Conservation (phyloP, 2,113 vertebrate species). For the Amblyornis subalaris region DNA sequence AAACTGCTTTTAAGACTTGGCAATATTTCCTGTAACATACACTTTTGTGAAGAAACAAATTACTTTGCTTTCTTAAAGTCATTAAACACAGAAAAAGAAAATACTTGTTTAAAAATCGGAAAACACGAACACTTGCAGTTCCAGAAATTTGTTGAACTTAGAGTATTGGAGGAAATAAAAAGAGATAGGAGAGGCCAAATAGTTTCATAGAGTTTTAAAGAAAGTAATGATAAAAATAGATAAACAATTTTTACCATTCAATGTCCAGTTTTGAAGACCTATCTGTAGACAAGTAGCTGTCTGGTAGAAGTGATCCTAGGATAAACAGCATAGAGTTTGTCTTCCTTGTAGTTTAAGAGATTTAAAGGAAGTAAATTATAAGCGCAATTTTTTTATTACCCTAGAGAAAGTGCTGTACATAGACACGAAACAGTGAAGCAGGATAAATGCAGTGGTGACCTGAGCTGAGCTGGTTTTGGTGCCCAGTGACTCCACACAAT, state of each 20-base stretch:
- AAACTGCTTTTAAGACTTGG: background rate
- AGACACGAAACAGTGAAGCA: background rate
- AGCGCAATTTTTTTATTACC: background rate
- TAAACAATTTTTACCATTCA: background rate
- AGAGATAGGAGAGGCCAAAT: background rate
- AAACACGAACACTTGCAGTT: background rate
- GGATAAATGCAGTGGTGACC: background rate
- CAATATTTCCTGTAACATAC: background rate
- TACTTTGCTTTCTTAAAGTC: background rate
- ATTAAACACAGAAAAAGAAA: background rate
- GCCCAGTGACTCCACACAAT: background rate
- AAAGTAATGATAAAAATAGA: background rate
- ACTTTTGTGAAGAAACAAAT: background rate
- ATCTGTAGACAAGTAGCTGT: background rate
- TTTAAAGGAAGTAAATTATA: background rate
- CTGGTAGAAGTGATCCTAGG: background rate
- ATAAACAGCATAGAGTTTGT: accelerated
- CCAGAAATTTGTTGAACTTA: background rate
- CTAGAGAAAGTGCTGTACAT: background rate
- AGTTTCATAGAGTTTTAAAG: background rate
- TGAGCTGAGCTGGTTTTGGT: background rate
- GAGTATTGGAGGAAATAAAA: background rate
- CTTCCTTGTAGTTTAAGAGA: background rate
- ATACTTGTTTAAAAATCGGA: background rate
- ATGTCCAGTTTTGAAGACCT: background rate